Evolutionary conservation across 2,888 invertebrate genomes (phyloP), one percentile per base, ranked within the genome.

Genomic region (Nemotelus nigrinus): DNA sequence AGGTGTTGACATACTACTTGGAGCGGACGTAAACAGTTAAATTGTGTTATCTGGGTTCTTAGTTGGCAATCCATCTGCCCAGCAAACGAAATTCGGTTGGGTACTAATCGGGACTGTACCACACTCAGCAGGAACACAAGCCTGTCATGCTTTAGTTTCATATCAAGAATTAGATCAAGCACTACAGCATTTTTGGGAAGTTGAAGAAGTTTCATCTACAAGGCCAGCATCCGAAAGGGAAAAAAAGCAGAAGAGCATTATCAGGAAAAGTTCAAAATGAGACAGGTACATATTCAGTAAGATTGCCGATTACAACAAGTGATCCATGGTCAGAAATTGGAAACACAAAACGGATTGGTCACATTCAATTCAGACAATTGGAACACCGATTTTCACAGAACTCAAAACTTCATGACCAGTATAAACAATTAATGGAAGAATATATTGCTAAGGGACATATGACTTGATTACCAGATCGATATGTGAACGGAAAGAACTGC

Each of bases 401-500:
- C 41, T 25, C 25, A 25, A 25, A 25, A 25, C 25, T 25, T 25
- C 25, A 25, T 25, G 25, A 25, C 25, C 25, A 25, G 25, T 81
- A 81, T 65, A 45, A 41, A 43, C 53, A 77, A 47, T 80, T 81
- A 47, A 80, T 81, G 77, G 67, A 71, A 10, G 81, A 82, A 78
- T 82, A 82, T 74, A 10, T 76, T 25, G 8, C 43, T 39, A 47
- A 82, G 25, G 25, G 25, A 25, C 25, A 25, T 25, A 25, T 25
- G 25, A 25, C 25, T 25, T 1, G 25, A 25, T 25, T 25, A 25
- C 25, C 25, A 25, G 39, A 25, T 43, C 10, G 8, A 10, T 8
- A 68, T n/a, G 25, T 25, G 25, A 43, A 68, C 25, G n/a, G 3
- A 8, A 45, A 25, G 2, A 39, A 8, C 48, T 3, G 68, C 39